Evolutionary conservation across 1,140 invertebrate genomes (phyloP).

Genomic region (Rhopalosiphum maidis): DNA sequence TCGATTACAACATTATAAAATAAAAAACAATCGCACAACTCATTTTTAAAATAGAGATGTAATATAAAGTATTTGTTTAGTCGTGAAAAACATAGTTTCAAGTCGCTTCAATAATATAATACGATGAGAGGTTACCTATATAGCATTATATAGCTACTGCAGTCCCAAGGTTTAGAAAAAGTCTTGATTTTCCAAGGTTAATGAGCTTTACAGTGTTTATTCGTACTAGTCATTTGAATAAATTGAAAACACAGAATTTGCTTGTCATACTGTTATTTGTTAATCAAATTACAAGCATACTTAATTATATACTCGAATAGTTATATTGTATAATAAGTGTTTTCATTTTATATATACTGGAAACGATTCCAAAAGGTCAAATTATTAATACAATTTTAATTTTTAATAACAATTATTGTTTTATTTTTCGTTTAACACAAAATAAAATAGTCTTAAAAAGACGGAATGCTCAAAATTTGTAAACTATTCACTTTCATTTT

Average conservation of each 20-base stretch:
- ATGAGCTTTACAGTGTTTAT: neutral
- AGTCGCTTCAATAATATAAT: neutral
- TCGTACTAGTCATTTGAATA: neutral
- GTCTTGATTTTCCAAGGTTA: neutral
- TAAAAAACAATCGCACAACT: neutral
- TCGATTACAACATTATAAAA: neutral
- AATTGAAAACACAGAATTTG: neutral
- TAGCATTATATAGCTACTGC: neutral
- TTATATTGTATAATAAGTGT: neutral
- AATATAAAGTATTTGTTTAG: neutral
- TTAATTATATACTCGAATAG: too few relatives aligned
- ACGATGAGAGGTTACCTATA: neutral
- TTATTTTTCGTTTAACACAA: neutral
- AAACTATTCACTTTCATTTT: neutral
- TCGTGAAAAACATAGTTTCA: neutral
- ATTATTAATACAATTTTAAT: neutral
- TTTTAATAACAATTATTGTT: neutral
- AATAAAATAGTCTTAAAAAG: neutral
- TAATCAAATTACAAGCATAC: too few relatives aligned
- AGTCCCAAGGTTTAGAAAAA: neutral
- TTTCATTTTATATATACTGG: neutral
- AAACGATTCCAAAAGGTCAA: neutral
- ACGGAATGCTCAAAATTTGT: neutral
- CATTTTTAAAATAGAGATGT: neutral
- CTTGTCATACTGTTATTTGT: neutral